A percentile compares a stretch with the other conserved stretches of the same genome.
phyloP scores from a whole-genome alignment of 2,113 vertebrate species.

The Lanius ludovicianus region DNA sequence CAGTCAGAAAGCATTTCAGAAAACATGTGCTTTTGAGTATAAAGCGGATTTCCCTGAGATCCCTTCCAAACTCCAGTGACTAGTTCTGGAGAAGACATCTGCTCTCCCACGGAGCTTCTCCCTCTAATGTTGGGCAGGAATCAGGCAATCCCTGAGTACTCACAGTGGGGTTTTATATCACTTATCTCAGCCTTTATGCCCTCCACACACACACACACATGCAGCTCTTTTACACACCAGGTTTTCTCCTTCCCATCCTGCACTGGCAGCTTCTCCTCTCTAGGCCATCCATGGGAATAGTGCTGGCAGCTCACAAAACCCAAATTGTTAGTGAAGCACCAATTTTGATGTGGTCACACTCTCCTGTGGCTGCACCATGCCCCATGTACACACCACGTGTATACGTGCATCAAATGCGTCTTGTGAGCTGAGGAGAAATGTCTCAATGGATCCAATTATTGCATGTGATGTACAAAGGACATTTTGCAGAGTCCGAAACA shows the following conservation, averaged over 20 bases:
- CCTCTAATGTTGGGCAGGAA: slow-evolving; percentile 30
- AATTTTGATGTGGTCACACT: not conserved
- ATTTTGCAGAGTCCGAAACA: slow-evolving; percentile 7
- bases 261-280: slow-evolving; percentile 68
- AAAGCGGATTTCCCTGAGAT: not conserved
- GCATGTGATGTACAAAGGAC: not conserved
- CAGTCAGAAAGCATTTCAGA: slow-evolving; percentile 20
- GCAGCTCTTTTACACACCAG: slow-evolving; percentile 56
- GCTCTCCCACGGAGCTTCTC: not conserved
- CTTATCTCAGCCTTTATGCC: slow-evolving; percentile 42
- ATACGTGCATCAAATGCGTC: not conserved
- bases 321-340: slow-evolving; percentile 63
- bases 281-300: slow-evolving; percentile 70
- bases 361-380: not conserved
- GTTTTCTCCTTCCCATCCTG: slow-evolving; percentile 3
- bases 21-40: not conserved
- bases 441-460: not conserved
- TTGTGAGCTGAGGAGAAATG: not conserved
- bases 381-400: not conserved
- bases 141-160: slow-evolving; percentile 74
- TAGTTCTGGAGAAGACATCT: not conserved
- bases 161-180: slow-evolving; percentile 63
- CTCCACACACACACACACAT: not conserved
- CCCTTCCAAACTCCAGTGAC: not conserved
- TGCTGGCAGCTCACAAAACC: slow-evolving; percentile 69